Base-by-base conservation (phyloP, 35 echinoderm and acorn worm species). In the Apostichopus japonicus region DNA sequence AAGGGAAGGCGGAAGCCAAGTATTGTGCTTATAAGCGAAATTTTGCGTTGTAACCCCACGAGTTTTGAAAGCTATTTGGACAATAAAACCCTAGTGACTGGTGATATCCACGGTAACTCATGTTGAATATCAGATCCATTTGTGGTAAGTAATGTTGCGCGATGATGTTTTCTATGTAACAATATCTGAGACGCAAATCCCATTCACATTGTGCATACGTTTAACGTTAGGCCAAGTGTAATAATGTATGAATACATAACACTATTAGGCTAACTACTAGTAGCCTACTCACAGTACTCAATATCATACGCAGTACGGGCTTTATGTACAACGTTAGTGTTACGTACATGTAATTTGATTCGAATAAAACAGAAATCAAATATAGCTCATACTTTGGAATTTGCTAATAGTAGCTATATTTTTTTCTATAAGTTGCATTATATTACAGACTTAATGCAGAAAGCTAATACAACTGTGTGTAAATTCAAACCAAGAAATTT, bases 1-100 rank as follows among this genome's bases (percentile, higher is more conserved):
- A 57, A 84, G 81, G 55, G 81, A 84, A 84, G 81, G 81, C 81
- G 81, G 81, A 84, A 84, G 81, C 81, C 81, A 57, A 58, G 81
- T 84, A 84, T 84, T 84, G 55, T 84, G 81, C 81, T 84, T 84
- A 58, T 58, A 23, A 84, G 81, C 56, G 55, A 84, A 55, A 84
- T 57, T 84, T 84, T 80, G 5, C 16, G 54, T 58, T 84, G 54
- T 21, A 59, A 23, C 81, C 54, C 21, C 54, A 84, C 81, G 81
- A 56, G 54, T 84, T 84, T 84, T 84, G 56, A 55, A 58, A 58
- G 81, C 79, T 84, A 57, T 84, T 84, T 84, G 71, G 54, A 84
- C 81, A 59, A 58, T 58, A 58, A 84, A 58, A 84, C 54, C 54
- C 16, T 14, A 21, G 8, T 84, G 21, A 23, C 14, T 59, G 81